phyloP scores from a whole-genome alignment of 2,888 invertebrate genomes.

The Watsonalla cultraria region DNA sequence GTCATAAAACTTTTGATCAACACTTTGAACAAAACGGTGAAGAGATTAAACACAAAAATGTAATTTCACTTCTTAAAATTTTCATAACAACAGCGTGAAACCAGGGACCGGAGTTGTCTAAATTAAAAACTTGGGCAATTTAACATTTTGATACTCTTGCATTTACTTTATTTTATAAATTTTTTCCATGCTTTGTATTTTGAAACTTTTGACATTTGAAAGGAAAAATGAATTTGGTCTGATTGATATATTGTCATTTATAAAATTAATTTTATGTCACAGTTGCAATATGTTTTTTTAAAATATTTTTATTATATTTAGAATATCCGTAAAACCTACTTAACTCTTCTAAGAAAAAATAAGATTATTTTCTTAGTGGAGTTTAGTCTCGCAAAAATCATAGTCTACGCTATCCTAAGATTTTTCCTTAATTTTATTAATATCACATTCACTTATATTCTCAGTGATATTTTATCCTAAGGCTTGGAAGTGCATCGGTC shows the following conservation, averaged over 20 bases:
- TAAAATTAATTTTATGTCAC: too few relatives aligned
- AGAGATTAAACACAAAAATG: slow-evolving; percentile 21
- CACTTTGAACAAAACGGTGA: slow-evolving; percentile 3
- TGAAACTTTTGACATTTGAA: slow-evolving; percentile 22
- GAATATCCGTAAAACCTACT: too few relatives aligned
- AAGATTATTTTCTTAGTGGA: too few relatives aligned
- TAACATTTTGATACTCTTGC: slow-evolving; percentile 58
- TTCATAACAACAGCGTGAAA: slow-evolving; percentile 31
- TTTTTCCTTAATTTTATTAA: too few relatives aligned
- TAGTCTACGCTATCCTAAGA: too few relatives aligned
- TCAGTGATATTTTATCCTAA: too few relatives aligned
- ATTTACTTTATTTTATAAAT: slow-evolving; percentile 34
- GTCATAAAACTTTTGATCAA: slow-evolving; percentile 8
- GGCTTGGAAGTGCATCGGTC: too few relatives aligned
- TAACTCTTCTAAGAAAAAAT: too few relatives aligned
- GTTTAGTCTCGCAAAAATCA: too few relatives aligned
- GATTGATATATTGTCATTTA: not conserved
- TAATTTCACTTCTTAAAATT: slow-evolving; percentile 35
- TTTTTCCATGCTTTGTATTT: slow-evolving; percentile 33
- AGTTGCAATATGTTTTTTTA: too few relatives aligned
- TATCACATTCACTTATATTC: too few relatives aligned
- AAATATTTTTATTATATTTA: too few relatives aligned
- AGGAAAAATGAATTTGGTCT: not conserved
- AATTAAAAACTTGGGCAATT: slow-evolving; percentile 62
- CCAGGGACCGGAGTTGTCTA: slow-evolving; percentile 36